A percentile compares a stretch with the other conserved stretches of the same genome.
Conservation (phyloP, 2,113 vertebrate species). For the Hemibagrus wyckioides region DNA sequence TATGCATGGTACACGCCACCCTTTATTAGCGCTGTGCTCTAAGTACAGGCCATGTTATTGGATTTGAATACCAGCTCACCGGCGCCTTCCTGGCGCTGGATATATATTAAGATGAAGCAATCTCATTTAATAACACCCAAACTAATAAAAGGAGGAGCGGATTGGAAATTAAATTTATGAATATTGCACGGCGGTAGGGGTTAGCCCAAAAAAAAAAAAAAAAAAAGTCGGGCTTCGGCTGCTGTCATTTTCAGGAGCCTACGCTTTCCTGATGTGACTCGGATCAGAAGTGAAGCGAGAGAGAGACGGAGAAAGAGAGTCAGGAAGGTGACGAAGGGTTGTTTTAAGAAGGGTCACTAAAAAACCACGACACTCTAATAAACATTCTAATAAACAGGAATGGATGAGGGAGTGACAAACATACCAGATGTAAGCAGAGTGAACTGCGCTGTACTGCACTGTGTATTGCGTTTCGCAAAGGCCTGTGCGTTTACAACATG, state of each 20-base stretch:
- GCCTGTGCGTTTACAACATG: background rate
- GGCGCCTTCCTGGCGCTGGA: conserved; percentile 90
- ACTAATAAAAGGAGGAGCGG: conserved; percentile 99
- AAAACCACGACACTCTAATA: conserved; percentile 10
- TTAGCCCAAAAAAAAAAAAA: conserved; percentile 77
- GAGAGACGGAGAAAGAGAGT: background rate
- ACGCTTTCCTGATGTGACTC: conserved; percentile 51
- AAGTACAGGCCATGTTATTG: conserved; percentile 99
- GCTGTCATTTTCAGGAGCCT: conserved; percentile 80
- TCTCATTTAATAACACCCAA: conserved; percentile 99
- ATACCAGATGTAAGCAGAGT: conserved; percentile 27
- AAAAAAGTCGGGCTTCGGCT: conserved; percentile 84
- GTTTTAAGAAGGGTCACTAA: conserved; percentile 19
- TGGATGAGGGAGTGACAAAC: conserved; percentile 32
- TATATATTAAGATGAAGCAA: conserved; percentile 99
- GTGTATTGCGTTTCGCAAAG: conserved; percentile 21
- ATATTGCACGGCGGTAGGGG: conserved; percentile 94
- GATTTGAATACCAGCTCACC: conserved; percentile 99
- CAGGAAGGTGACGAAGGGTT: background rate
- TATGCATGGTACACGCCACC: conserved; percentile 94
- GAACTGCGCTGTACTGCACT: background rate
- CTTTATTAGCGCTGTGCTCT: conserved; percentile 98
- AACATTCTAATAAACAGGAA: conserved; percentile 47
- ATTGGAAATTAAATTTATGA: conserved; percentile 99
- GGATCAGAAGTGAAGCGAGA: background rate